Base-by-base conservation (phyloP, 2,888 invertebrate species). In the Bruchidius siliquastri region DNA sequence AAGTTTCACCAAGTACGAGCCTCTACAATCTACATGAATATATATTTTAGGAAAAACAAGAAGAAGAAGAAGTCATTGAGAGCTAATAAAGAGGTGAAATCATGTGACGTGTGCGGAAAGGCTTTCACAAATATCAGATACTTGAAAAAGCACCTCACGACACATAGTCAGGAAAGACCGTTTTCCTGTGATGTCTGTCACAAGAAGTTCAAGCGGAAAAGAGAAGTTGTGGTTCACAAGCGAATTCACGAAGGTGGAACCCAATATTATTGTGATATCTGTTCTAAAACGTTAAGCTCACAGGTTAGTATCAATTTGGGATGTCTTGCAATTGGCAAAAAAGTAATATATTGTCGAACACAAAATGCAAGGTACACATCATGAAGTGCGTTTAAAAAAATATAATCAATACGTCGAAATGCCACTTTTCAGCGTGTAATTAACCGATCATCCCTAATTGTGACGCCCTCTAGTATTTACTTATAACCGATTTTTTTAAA, bases 161-260 rank as follows among this genome's bases (percentile, higher is more conserved):
- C 86, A 0, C 91, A 90, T 73, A 88, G 88, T 0, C 88, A 89
- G 4, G 84, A 87, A 0, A 83, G 89, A 32, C 90, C 90, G 0
- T 80, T 76, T 71, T 49, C 75, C 0, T 82, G 82, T 68, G 77
- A 77, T 4, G 8, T 78, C 13, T 82, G 82, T 72, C 18, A 75
- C 8, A 81, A 80, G 72, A 74, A 71, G 20, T 81, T 83, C 69
- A 81, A 80, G 74, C 75, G 76, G 13, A 79, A 79, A 72, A 74
- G 78, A 22, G 76, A 77, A 71, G 70, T 82, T 4, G 72, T 72
- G 6, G 74, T 74, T 6, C 83, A 83, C 70, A 74, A 74, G 18
- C 77, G 74, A 66, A 72, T 76, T 22, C 80, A 81, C 68, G 76
- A 74, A 8, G 73, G 68, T 2, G 22, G 72, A 0, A 73, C 74